Base-by-base conservation (phyloP, 2,797 vertebrate species). In the Sebastes cheni region DNA sequence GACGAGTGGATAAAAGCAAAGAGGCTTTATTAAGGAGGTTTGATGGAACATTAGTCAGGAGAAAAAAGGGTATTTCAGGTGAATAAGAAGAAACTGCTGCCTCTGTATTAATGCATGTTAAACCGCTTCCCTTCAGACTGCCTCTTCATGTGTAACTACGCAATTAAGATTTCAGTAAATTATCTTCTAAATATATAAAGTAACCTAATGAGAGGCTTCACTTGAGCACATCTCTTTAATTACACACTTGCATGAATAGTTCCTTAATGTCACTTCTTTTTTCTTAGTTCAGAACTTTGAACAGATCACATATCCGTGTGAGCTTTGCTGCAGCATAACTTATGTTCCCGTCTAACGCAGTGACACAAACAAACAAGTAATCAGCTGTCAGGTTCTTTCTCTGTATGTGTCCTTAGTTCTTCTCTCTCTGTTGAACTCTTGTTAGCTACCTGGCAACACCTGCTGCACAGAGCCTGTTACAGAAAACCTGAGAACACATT, bases 311-410 rank as follows among this genome's bases (percentile, higher is more conserved):
- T 18, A 34, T 13, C 29, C 1, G 14, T 20, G 39, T 25, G 22
- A 50, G 32, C 60, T 76, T 81, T 69, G 50, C 50, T 42, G 55
- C 67, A 4, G 75, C 20, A 80, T 39, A 42, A 67, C 80, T 75
- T 11, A 60, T 25, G 27, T 27, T 34, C 59, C 65, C 6, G 23
- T 64, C 25, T 6, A 61, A 62, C 3, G 50, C 20, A 29, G 50
- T 77, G 54, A 68, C 61, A 73, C 30, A 85, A 82, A 86, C 75
- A 89, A 88, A 88, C 73, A 81, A 5, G 81, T 70, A 82, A 84
- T 90, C 84, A 89, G 62, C 32, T 74, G 67, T 69, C 72, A 72
- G 61, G 14, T 50, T 18, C 55, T 65, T 69, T 54, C 25, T 83
- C 39, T 2, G 59, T 52, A 59, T 76, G 39, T 18, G 11, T 61